Percentiles rank a stretch among this genome's conserved stretches.
phyloP scores from a whole-genome alignment of 2,888 invertebrate genomes.

The Octonoba sinensis region DNA sequence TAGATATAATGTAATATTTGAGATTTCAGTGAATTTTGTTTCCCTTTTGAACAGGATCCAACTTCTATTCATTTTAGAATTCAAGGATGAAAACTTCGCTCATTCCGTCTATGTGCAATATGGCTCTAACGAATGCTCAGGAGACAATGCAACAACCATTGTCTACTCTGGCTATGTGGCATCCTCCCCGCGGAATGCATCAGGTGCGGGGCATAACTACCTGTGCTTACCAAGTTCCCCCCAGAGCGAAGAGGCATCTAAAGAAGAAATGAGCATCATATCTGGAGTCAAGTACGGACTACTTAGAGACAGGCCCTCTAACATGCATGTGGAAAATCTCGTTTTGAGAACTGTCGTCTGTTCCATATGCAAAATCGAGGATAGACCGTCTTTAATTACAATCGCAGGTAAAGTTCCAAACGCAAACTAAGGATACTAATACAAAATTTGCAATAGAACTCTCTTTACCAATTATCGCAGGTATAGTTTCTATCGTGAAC shows the following conservation, averaged over 20 bases:
- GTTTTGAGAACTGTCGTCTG: constrained; percentile 30
- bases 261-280: constrained; percentile 1
- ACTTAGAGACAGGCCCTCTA: constrained; percentile 12
- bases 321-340: background rate
- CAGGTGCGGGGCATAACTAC: constrained; percentile 28
- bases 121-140: constrained; percentile 28
- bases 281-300: constrained; percentile 50
- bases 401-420: constrained; percentile 30
- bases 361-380: constrained; percentile 19
- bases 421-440: no score
- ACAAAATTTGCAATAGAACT: no score
- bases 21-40: no score
- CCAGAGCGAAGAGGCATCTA: background rate
- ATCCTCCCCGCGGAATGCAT: constrained; percentile 13
- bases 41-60: no score
- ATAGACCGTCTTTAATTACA: constrained; percentile 5
- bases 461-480: no score
- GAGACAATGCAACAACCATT: background rate
- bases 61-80: constrained; percentile 6
- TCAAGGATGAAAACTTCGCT: background rate
- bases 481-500: no score
- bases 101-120: constrained; percentile 16
- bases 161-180: constrained; percentile 31
- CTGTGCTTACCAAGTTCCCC: constrained; percentile 26
- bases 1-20: no score